These are phyloP conservation scores for Drosophila triauraria DNA, from an alignment of 1,140 invertebrate genomes.

Conservation along the genomic window DNA sequence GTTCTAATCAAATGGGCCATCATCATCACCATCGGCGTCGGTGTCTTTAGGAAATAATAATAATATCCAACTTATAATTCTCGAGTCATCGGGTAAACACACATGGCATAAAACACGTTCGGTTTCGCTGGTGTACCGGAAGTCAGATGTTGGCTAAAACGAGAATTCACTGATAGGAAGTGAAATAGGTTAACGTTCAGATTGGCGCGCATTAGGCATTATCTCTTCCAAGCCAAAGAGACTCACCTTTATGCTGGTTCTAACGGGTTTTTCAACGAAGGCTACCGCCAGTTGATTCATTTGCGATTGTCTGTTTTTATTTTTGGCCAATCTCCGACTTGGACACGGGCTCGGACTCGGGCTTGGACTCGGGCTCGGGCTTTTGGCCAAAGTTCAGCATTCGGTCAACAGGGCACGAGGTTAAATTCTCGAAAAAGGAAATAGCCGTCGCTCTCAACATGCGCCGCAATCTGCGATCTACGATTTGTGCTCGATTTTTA, in stretches of 20 bases:
- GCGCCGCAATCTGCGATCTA: constrained; percentile 12
- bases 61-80: constrained; percentile 24
- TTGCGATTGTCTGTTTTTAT: constrained; percentile 51
- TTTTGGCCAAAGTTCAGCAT: constrained; percentile 44
- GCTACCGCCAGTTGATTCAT: constrained; percentile 49
- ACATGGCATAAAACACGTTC: constrained; percentile 72
- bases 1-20: constrained; percentile 61
- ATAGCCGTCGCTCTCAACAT: constrained; percentile 25
- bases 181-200: constrained; percentile 76
- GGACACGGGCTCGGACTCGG: constrained; percentile 9
- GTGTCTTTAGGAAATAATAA: constrained; percentile 38
- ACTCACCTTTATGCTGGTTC: constrained; percentile 64
- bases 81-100: constrained; percentile 57
- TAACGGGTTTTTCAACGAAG: constrained; percentile 71
- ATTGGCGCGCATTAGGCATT: constrained; percentile 59
- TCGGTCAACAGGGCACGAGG: constrained; percentile 77
- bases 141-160: constrained; percentile 51
- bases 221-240: constrained; percentile 29
- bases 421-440: constrained; percentile 67
- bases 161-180: constrained; percentile 74
- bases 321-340: constrained; percentile 22
- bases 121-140: constrained; percentile 40
- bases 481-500: constrained; percentile 18
- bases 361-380: constrained; percentile 16
- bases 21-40: constrained; percentile 8